Evolutionary conservation across 2,113 vertebrate species (phyloP).

Genomic region (Aramus guarauna): DNA sequence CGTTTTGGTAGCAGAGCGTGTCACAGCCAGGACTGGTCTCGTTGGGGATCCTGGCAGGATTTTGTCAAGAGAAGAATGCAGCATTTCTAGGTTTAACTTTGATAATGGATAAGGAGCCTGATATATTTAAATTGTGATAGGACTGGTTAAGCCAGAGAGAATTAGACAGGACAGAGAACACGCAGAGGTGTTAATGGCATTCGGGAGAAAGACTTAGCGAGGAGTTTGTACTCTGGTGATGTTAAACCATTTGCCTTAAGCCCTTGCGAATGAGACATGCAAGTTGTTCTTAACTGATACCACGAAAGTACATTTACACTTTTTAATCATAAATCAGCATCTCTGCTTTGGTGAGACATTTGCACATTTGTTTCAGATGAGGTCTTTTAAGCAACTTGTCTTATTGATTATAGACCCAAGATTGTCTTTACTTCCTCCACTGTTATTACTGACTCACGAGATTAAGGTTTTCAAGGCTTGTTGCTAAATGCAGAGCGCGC

Average conservation of each 20-base stretch:
- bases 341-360: neutral
- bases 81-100: neutral
- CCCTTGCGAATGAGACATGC: neutral
- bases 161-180: neutral
- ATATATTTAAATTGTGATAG: neutral
- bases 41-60: accelerated
- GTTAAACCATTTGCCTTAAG: neutral
- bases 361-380: conserved; percentile 4
- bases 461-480: conserved; percentile 38
- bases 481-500: conserved; percentile 15
- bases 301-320: neutral
- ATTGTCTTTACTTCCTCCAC: neutral
- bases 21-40: neutral
- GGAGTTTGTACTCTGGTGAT: neutral
- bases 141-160: neutral
- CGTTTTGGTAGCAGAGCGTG: neutral
- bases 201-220: neutral
- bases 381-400: neutral
- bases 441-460: conserved; percentile 48
- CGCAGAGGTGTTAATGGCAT: neutral
- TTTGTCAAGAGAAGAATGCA: neutral
- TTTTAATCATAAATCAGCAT: neutral
- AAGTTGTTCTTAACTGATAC: neutral
- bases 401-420: conserved; percentile 7
- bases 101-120: neutral